phyloP scores from a whole-genome alignment of 2,113 vertebrate genomes.

The Pan troglodytes region NHGRI_mPanTro3-v2.1_pri NC_072408.2:52583001-52583500 shows the following conservation, averaged over 20 bases:
- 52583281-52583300: background rate
- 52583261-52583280: background rate
- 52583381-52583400: background rate
- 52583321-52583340: background rate
- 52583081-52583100: background rate
- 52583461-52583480: background rate
- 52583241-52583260: background rate
- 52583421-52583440: background rate
- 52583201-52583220: constrained; percentile 20
- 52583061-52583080: background rate
- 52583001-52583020: background rate
- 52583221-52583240: background rate
- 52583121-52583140: background rate
- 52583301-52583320: background rate
- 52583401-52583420: background rate
- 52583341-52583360: background rate
- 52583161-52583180: background rate
- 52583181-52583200: background rate
- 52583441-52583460: background rate
- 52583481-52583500: background rate
- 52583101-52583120: background rate
- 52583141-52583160: background rate
- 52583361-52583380: background rate
- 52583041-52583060: background rate
- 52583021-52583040: background rate